phyloP scores from a whole-genome alignment of 2,797 vertebrate species.

The Octomys mimax region DNA sequence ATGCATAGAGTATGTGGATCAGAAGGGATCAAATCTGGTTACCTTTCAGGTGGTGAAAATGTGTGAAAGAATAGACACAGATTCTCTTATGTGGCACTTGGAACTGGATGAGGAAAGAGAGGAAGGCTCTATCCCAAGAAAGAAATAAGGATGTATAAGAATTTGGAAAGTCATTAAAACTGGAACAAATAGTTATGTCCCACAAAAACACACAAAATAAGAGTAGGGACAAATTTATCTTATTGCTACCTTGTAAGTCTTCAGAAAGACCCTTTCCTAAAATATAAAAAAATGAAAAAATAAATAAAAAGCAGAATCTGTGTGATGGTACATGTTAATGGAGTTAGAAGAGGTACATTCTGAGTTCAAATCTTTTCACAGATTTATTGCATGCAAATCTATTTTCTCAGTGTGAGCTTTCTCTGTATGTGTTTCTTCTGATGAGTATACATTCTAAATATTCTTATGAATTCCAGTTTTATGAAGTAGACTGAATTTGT shows the following conservation, averaged over 20 bases:
- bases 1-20: background rate
- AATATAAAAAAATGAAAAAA: too few relatives aligned
- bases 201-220: background rate
- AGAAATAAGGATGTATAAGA: background rate
- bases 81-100: background rate
- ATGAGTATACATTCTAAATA: background rate
- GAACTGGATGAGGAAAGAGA: background rate
- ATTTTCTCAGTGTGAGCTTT: background rate
- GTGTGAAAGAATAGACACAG: background rate
- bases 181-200: background rate
- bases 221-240: background rate
- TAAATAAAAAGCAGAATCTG: background rate
- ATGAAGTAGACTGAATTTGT: background rate
- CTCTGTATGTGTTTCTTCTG: background rate
- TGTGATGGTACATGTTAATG: background rate
- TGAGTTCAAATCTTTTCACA: background rate
- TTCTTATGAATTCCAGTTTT: background rate
- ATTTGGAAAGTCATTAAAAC: background rate
- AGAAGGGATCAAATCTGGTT: background rate
- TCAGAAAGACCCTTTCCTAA: too few relatives aligned
- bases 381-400: background rate
- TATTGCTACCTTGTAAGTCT: background rate
- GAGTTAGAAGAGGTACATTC: background rate
- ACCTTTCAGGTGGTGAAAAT: background rate
- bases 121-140: background rate